These are phyloP conservation scores for Hirtodrosophila trivittata DNA, from an alignment of 2,888 invertebrate genomes.

Conservation along the genomic window DNA sequence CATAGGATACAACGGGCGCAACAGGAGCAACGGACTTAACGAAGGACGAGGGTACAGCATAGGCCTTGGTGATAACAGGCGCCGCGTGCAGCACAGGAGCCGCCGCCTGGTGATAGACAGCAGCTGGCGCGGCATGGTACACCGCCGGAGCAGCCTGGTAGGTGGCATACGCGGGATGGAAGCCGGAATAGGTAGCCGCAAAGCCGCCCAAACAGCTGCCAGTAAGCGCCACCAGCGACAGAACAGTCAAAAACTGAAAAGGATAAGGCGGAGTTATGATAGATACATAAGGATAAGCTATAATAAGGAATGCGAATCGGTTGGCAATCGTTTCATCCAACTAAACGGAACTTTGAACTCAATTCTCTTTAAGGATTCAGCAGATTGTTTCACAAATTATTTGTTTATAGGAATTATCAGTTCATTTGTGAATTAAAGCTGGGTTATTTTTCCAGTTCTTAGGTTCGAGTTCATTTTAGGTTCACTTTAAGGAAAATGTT, in stretches of 20 bases:
- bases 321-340: no score
- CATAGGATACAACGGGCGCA: slow-evolving; percentile 36
- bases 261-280: neutral
- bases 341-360: no score
- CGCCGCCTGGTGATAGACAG: slow-evolving; percentile 39
- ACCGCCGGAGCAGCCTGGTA: slow-evolving; percentile 61
- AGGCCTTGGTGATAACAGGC: slow-evolving; percentile 51
- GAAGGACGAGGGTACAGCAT: slow-evolving; percentile 49
- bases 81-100: slow-evolving; percentile 37
- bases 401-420: no score
- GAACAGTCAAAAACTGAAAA: slow-evolving; percentile 64
- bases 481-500: no score
- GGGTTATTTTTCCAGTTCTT: neutral
- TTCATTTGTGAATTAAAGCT: slow-evolving; percentile 1
- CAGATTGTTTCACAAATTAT: no score
- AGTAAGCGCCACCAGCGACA: slow-evolving; percentile 69
- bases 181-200: slow-evolving; percentile 75
- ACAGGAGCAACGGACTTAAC: slow-evolving; percentile 48
- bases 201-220: slow-evolving; percentile 66
- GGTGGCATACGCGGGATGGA: slow-evolving; percentile 67
- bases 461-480: no score
- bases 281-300: no score
- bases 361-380: no score
- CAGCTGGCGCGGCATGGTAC: slow-evolving; percentile 51
- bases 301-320: no score